Base-by-base conservation (phyloP, 2,113 vertebrate genomes). In the Symphodus melops region DNA sequence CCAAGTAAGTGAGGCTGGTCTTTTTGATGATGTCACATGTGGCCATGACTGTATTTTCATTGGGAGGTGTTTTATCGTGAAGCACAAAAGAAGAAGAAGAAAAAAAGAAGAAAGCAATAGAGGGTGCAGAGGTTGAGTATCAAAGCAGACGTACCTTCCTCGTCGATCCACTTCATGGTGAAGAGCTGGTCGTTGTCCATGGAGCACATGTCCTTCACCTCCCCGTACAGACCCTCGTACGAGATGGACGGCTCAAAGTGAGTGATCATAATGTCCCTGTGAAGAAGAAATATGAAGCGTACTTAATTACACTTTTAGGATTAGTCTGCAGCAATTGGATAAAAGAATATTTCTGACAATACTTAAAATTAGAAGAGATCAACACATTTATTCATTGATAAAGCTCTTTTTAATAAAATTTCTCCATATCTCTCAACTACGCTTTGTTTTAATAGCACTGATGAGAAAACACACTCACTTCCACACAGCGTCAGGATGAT, bases 91-190 rank as follows among this genome's bases (percentile, higher is more conserved):
- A n/a, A n/a, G n/a, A n/a, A n/a, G n/a, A n/a, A n/a, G n/a, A n/a
- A n/a, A n/a, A n/a, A n/a, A n/a, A n/a, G 17, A 16, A 12, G 51
- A 53, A 16, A 44, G 1, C 46, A 9, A 8, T 44, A 8, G 41
- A 44, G 33, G 11, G 10, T 25, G 39, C 53, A 59, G 25, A 46
- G 16, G 9, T 49, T 8, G 36, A 33, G 60, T 0, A 1, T 5
- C 14, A 48, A 4, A 21, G 20, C n/a, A 44, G 46, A 67, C 49
- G 70, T 87, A 99, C 98, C 98, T 97, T 99, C 98, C 77, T 99
- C 98, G 48, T 99, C 98, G 60, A 99, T 99, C 98, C 98, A 99
- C 81, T 99, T 99, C 98, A 99, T 99, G 85, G 98, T 99, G 90
- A 99, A 99, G 67, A 97, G 96, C 82, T 98, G 97, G 69, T 99